These are phyloP conservation scores for Tortrix viridana DNA, from an alignment of 2,888 invertebrate genomes.

Conservation along the genomic window DNA sequence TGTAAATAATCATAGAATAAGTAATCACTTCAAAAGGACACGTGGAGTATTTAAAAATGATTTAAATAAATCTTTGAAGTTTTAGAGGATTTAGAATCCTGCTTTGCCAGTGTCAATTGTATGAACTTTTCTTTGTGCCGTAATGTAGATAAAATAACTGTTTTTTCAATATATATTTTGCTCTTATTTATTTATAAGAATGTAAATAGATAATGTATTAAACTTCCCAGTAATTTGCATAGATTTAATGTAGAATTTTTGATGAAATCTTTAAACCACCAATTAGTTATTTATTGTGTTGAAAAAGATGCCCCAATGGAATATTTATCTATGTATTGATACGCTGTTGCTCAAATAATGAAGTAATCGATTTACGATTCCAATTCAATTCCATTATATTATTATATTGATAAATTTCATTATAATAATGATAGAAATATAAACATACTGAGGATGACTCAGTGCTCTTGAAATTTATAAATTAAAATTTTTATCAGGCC, in stretches of 20 bases:
- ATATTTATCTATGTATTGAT: slow-evolving; percentile 20
- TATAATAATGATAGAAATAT: slow-evolving; percentile 24
- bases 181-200: slow-evolving; percentile 21
- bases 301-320: slow-evolving; percentile 7
- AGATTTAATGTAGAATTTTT: slow-evolving; percentile 8
- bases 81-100: slow-evolving; percentile 1
- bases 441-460: slow-evolving; percentile 27
- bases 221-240: slow-evolving; percentile 18
- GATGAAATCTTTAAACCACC: slow-evolving; percentile 17
- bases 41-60: slow-evolving; percentile 10
- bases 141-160: slow-evolving; percentile 29
- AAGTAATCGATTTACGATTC: slow-evolving; percentile 30
- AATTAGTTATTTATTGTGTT: slow-evolving; percentile 7
- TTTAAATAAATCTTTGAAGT: neutral
- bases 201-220: slow-evolving; percentile 24
- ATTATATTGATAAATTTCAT: slow-evolving; percentile 27
- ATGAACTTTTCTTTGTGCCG: slow-evolving; percentile 34
- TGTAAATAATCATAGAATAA: slow-evolving; percentile 49
- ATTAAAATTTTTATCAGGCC: slow-evolving; percentile 21
- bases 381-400: slow-evolving; percentile 35
- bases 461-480: slow-evolving; percentile 17
- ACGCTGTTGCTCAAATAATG: slow-evolving; percentile 34
- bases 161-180: slow-evolving; percentile 23
- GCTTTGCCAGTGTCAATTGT: slow-evolving; percentile 22
- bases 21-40: slow-evolving; percentile 39